Percentiles rank a stretch among this genome's conserved stretches.
These are phyloP conservation scores for Lissocephala sabroskyi DNA, from an alignment of 2,888 invertebrate genomes.

Conservation along the genomic window DNA sequence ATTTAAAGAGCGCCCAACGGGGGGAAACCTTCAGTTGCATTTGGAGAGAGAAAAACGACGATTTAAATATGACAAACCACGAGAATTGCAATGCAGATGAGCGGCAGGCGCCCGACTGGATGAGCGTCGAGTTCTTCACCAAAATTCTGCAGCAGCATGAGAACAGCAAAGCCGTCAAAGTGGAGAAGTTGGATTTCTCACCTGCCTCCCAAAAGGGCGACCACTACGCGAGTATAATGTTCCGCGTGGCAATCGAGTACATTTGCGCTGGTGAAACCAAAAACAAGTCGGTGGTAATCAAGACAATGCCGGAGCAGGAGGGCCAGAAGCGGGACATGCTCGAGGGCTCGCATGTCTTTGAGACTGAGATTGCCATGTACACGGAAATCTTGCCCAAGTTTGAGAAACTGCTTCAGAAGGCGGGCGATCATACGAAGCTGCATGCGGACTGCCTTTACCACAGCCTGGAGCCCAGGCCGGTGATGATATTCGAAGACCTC, in stretches of 20 bases:
- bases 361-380: conserved; percentile 36
- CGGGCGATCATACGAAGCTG: conserved; percentile 15
- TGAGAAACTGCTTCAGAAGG: conserved; percentile 18
- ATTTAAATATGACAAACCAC: neutral
- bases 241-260: conserved; percentile 32
- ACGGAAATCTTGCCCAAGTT: conserved; percentile 34
- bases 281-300: neutral
- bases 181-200: conserved; percentile 18
- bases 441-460: conserved; percentile 14
- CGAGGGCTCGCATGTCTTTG: neutral
- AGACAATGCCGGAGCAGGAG: neutral
- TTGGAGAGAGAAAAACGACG: neutral
- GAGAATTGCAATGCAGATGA: conserved; percentile 36
- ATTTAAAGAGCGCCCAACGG: too few relatives aligned
- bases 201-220: conserved; percentile 46
- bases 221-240: conserved; percentile 56
- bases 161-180: conserved; percentile 14
- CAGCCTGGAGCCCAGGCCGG: neutral
- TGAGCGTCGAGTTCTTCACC: conserved; percentile 32
- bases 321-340: neutral
- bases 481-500: conserved; percentile 54
- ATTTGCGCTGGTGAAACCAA: neutral
- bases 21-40: too few relatives aligned
- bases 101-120: conserved; percentile 42
- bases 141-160: conserved; percentile 28